phyloP scores from a whole-genome alignment of 1,140 invertebrate genomes.

The Lepidotrigona ventralis region DNA sequence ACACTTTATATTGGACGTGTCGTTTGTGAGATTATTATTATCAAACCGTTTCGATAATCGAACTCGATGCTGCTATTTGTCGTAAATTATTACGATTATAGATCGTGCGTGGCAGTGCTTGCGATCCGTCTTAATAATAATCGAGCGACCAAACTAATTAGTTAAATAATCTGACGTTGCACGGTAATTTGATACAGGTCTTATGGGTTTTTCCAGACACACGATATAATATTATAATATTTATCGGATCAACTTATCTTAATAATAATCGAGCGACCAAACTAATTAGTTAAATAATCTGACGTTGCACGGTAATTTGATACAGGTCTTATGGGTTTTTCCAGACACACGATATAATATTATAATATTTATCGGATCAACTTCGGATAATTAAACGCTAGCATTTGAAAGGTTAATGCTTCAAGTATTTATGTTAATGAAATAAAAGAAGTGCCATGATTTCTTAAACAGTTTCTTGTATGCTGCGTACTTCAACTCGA shows the following conservation, averaged over 20 bases:
- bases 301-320: neutral
- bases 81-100: neutral
- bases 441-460: no score
- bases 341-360: neutral
- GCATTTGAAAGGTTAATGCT: neutral
- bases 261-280: neutral
- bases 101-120: neutral
- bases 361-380: neutral
- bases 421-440: neutral
- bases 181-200: neutral
- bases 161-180: neutral
- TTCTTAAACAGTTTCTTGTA: no score
- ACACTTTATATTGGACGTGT: neutral
- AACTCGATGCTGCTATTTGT: neutral
- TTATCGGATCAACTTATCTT: no score
- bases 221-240: neutral
- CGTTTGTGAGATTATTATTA: neutral
- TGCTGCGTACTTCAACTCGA: no score
- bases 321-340: neutral
- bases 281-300: neutral
- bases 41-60: neutral
- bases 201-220: neutral
- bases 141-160: no score
- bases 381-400: neutral
- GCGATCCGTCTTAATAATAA: neutral